Evolutionary conservation across 1,140 invertebrate species (phyloP).

Genomic region (Scylla paramamosain): DNA sequence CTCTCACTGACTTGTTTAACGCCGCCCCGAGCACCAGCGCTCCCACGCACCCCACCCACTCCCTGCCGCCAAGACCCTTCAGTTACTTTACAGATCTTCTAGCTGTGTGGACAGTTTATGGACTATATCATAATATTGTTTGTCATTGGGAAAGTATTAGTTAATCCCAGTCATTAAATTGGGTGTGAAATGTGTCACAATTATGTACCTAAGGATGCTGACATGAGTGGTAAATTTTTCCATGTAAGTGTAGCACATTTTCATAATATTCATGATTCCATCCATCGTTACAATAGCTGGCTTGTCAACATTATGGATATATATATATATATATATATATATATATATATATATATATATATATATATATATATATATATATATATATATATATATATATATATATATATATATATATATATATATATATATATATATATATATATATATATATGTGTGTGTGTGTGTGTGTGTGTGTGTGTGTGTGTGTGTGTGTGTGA

Average conservation of each 20-base stretch:
- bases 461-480: too few species aligned
- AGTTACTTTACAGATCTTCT: neutral
- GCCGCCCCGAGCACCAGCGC: neutral
- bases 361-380: too few species aligned
- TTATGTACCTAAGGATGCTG: neutral
- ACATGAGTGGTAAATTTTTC: neutral
- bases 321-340: neutral
- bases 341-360: too few species aligned
- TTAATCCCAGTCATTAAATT: neutral
- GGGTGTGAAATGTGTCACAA: neutral
- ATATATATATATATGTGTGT: too few species aligned
- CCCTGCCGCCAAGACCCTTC: neutral
- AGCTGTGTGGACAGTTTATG: neutral
- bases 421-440: too few species aligned
- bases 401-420: too few species aligned
- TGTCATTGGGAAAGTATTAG: neutral
- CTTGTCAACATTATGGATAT: neutral
- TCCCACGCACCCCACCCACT: neutral
- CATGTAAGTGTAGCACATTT: neutral
- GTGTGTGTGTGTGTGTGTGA: too few species aligned
- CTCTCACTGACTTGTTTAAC: neutral
- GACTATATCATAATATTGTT: neutral
- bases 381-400: too few species aligned
- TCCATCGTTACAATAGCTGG: neutral
- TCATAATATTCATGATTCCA: constrained; percentile 2